Evolutionary conservation across 2,113 vertebrate species (phyloP), one percentile per base, ranked within the genome.

Genomic region (Coptodon bakossiorum): DNA sequence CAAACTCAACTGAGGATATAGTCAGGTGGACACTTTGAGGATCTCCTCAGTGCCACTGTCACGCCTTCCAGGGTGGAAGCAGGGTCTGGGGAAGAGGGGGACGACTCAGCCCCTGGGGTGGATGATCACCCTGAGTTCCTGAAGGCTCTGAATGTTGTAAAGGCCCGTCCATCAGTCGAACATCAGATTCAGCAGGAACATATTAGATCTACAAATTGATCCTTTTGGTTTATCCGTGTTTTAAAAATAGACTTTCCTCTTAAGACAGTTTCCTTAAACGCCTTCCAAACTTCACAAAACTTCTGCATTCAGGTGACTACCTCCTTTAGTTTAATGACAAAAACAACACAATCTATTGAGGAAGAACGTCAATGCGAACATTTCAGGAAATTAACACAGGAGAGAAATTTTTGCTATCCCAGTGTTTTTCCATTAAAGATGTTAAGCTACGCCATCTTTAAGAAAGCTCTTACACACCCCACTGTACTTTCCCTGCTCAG

Each of bases 1-100:
- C 0, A 3, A 63, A 10, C 29, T 61, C 57, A 61, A 6, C 29
- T 63, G 16, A 63, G 59, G 16, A 34, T 19, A 63, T 0, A 63
- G 16, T 63, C 5, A 63, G 59, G 3, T 1, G 16, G 5, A 6
- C 16, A 34, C 59, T 66, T n/a, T 36, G 31, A 66, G 4, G 31
- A 36, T 66, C 31, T 66, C 61, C 61, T 66, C 61, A n/a, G 7
- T 63, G 59, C 31, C 59, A 36, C 9, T 63, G 29, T 63, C 31
- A 36, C 2, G 1, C 31, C 59, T 63, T 63, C 17, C 59, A 63
- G 5, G 31, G 11, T 66, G 61, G 61, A 36, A 36, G 31, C 3
- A 12, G 31, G 17, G 31, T 12, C 17, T 24, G 53, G 22, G n/a
- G 10, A 12, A n/a, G 52, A 12, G 53, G 11, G 43, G 22, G 22